phyloP scores from a whole-genome alignment of 2,113 vertebrate genomes.

The Heliornis fulica region DNA sequence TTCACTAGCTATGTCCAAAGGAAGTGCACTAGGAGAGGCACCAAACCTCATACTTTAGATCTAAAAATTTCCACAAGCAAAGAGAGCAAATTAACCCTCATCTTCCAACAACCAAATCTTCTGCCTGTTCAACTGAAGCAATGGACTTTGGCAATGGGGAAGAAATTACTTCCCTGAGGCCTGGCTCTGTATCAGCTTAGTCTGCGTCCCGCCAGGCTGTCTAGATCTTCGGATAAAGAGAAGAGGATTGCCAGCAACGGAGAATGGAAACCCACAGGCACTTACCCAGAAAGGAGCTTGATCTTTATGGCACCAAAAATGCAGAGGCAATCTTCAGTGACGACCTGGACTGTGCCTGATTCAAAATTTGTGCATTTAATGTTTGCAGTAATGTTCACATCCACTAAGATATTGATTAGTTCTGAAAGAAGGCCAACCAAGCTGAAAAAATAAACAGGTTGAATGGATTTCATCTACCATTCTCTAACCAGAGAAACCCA shows the following conservation, averaged over 20 bases:
- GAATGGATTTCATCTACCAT: neutral
- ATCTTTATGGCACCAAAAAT: neutral
- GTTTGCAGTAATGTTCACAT: slow-evolving; percentile 14
- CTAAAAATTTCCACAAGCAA: neutral
- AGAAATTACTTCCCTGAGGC: neutral
- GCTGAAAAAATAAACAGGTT: neutral
- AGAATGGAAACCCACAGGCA: neutral
- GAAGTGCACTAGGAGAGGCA: neutral
- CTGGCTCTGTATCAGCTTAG: neutral
- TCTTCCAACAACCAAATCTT: neutral
- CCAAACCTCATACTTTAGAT: neutral
- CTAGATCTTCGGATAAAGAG: neutral
- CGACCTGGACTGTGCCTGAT: neutral
- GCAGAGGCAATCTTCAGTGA: slow-evolving; percentile 44
- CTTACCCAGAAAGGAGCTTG: slow-evolving; percentile 35
- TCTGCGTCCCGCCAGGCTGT: neutral
- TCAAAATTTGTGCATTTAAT: slow-evolving; percentile 25
- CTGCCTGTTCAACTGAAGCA: neutral
- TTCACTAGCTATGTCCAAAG: neutral
- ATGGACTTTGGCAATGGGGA: neutral
- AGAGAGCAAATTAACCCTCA: neutral
- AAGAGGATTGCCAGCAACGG: neutral
- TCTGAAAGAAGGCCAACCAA: slow-evolving; percentile 29
- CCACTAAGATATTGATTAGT: neutral
- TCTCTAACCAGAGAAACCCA: neutral